Evolutionary conservation across 2,888 invertebrate genomes (phyloP).

Genomic region (Philaethria dido): DNA sequence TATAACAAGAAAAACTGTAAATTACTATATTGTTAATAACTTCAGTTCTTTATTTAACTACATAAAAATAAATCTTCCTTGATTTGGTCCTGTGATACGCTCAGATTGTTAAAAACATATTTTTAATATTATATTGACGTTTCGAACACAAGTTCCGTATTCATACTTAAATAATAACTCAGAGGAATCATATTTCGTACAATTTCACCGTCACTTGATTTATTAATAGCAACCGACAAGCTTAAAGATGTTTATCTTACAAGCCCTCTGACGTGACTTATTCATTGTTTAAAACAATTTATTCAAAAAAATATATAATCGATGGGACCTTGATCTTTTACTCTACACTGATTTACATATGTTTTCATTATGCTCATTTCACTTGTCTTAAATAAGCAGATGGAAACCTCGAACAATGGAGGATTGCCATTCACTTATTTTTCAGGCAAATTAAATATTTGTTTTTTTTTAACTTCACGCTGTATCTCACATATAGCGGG

Average conservation of each 20-base stretch:
- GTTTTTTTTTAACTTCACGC: too few relatives aligned
- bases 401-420: conserved; percentile 58
- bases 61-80: conserved; percentile 36
- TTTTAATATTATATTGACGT: conserved; percentile 41
- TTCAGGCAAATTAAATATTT: conserved; percentile 49
- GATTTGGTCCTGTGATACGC: conserved; percentile 34
- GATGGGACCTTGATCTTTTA: conserved; percentile 53
- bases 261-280: conserved; percentile 48
- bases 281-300: conserved; percentile 54
- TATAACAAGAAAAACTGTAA: conserved; percentile 8
- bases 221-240: conserved; percentile 47
- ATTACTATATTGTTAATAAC: conserved; percentile 25
- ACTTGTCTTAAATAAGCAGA: conserved; percentile 45
- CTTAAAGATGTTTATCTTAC: conserved; percentile 46
- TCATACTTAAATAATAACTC: conserved; percentile 42
- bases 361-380: conserved; percentile 48
- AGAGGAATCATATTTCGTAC: conserved; percentile 42
- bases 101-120: conserved; percentile 32
- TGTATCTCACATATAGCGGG: too few relatives aligned
- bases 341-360: conserved; percentile 55
- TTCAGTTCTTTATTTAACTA: conserved; percentile 25
- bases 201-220: conserved; percentile 46
- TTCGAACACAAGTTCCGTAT: conserved; percentile 41
- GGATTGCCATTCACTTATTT: conserved; percentile 55
- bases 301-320: conserved; percentile 53